Percentiles rank a stretch among this genome's conserved stretches.
These are phyloP conservation scores for Physella acuta DNA, from an alignment of 1,140 invertebrate species.

Conservation along the genomic window DNA sequence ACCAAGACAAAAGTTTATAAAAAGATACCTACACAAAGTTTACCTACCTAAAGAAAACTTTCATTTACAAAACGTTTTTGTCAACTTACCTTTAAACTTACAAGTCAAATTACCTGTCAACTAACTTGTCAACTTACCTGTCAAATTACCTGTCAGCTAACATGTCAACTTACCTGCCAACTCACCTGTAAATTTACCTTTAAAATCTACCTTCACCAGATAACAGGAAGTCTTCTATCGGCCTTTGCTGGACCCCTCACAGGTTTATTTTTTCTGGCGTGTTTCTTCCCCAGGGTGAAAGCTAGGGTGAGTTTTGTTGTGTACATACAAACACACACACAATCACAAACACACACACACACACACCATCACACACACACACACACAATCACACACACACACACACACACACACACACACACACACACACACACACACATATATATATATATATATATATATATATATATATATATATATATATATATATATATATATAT, in stretches of 20 bases:
- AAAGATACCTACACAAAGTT: too few relatives aligned
- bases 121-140: too few relatives aligned
- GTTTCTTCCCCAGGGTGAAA: slow-evolving; percentile 54
- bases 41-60: too few relatives aligned
- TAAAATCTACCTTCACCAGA: slow-evolving; percentile 24
- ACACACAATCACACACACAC: too few relatives aligned
- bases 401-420: slow-evolving; percentile 16
- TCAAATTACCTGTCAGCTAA: too few relatives aligned
- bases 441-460: slow-evolving; percentile 11
- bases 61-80: too few relatives aligned
- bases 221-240: slow-evolving; percentile 43
- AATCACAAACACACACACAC: too few relatives aligned
- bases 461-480: slow-evolving; percentile 10
- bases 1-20: too few relatives aligned
- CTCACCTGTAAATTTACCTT: background rate
- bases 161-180: too few relatives aligned
- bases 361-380: too few relatives aligned
- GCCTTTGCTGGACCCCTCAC: slow-evolving; percentile 51
- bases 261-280: slow-evolving; percentile 55
- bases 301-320: slow-evolving; percentile 39
- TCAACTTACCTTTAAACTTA: background rate
- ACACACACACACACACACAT: slow-evolving; percentile 15
- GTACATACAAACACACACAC: too few relatives aligned
- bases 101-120: too few relatives aligned
- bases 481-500: slow-evolving; percentile 11